Evolutionary conservation across 2,113 vertebrate species (phyloP), one percentile per base, ranked within the genome.

Genomic region (Pholis gunnellus): DNA sequence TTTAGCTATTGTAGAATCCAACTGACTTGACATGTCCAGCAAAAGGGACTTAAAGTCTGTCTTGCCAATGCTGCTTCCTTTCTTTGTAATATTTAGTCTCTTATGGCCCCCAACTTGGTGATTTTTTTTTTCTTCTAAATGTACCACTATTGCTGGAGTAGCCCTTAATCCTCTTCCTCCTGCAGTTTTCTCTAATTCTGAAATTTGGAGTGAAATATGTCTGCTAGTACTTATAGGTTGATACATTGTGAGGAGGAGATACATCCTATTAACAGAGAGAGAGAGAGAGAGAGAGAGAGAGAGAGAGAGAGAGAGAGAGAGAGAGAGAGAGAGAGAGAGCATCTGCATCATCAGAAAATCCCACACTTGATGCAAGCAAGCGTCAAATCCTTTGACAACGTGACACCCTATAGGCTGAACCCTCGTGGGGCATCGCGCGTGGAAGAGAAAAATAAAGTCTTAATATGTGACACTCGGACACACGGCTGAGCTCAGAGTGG

Each of bases 321-420:
- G 27, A 13, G 25, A 11, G 25, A 29, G 56, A 29, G 56, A 29
- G 48, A 3, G 48, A 2, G 18, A 20, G 29, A 2, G 78, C 46
- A 34, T 69, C 17, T 13, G 25, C 70, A 74, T 64, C 72, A 83
- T 27, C 7, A 72, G 81, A 85, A 89, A 83, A 91, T 81, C 84
- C 83, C 72, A 56, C 78, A 29, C 73, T 86, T 65, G 82, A 79
- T 54, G 34, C 36, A 44, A 75, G 56, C 66, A 5, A 75, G 54
- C 61, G 4, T 88, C 84, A 93, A 91, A 93, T 94, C 92, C 90
- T 87, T 78, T 85, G 75, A 83, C 88, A 87, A 89, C 85, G 91
- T 92, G 89, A 91, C 89, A 10, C 85, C 70, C 72, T 70, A 61
- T 78, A 31, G 76, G 76, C 68, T 73, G 77, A 52, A 29, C 11